Conservation (phyloP, 2,888 invertebrate species). For the Achlya flavicornis region DNA sequence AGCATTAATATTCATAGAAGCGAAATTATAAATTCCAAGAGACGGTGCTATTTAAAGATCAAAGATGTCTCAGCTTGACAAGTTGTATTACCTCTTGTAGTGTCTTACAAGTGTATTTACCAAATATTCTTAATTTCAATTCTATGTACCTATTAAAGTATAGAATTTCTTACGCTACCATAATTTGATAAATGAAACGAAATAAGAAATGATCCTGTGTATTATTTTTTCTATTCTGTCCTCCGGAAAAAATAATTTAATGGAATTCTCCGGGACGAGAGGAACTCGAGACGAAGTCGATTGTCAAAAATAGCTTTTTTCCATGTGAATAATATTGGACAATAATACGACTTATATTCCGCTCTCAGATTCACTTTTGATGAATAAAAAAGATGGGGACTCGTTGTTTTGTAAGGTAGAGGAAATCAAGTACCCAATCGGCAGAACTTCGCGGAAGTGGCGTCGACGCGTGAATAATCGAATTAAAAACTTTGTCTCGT, state of each 20-base stretch:
- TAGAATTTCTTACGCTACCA: background rate
- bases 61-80: background rate
- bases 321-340: slow-evolving; percentile 28
- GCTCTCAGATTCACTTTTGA: slow-evolving; percentile 12
- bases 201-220: background rate
- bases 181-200: slow-evolving; percentile 6
- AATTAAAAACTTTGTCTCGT: slow-evolving; percentile 12
- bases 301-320: slow-evolving; percentile 22
- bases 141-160: background rate
- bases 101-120: background rate
- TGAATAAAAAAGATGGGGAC: slow-evolving; percentile 6
- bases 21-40: background rate
- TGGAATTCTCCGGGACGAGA: slow-evolving; percentile 24
- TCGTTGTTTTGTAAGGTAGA: slow-evolving; percentile 1
- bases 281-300: slow-evolving; percentile 15
- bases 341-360: slow-evolving; percentile 22
- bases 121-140: background rate
- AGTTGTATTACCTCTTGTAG: background rate
- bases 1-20: background rate
- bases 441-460: background rate
- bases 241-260: slow-evolving; percentile 17
- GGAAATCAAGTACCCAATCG: slow-evolving; percentile 4
- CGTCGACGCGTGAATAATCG: slow-evolving; percentile 12
- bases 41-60: background rate
- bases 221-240: slow-evolving; percentile 5